A percentile compares a stretch with the other conserved stretches of the same genome.
Evolutionary conservation across 2,888 invertebrate genomes (phyloP).

Genomic region (Eilema griseolum): DNA sequence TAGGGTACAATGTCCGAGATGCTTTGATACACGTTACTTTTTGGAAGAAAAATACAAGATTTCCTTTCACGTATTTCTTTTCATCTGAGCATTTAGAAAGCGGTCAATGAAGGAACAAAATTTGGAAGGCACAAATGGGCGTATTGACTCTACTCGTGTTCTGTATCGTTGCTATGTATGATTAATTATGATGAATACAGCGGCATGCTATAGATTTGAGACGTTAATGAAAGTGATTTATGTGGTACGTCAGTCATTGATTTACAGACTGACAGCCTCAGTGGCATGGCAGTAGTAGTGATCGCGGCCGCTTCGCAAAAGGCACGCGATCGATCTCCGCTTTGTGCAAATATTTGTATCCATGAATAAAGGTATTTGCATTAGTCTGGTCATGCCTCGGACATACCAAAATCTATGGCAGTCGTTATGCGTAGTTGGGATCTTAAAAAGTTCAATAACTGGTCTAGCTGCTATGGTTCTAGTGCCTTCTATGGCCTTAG

Average conservation of each 20-base stretch:
- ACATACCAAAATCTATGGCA: too few species aligned
- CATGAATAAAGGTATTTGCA: too few species aligned
- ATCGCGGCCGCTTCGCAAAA: too few species aligned
- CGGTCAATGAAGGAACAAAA: neutral
- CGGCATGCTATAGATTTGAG: neutral
- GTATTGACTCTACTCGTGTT: neutral
- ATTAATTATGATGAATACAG: neutral
- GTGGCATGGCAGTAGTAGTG: too few species aligned
- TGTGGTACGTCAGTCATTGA: neutral
- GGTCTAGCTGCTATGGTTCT: too few species aligned
- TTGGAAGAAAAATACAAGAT: constrained; percentile 22
- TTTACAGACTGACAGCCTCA: too few species aligned
- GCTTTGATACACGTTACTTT: constrained; percentile 42
- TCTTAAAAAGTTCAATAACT: too few species aligned
- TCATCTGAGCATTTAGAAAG: neutral
- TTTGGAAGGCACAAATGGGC: neutral
- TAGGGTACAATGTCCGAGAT: constrained; percentile 53
- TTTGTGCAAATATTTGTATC: too few species aligned
- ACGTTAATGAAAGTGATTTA: neutral
- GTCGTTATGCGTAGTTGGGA: too few species aligned
- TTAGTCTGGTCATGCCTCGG: too few species aligned
- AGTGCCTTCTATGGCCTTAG: too few species aligned
- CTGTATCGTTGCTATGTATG: neutral
- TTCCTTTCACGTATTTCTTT: constrained; percentile 8
- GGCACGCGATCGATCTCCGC: too few species aligned